Base-by-base conservation (phyloP, 1,140 invertebrate species). In the Caenorhabditis inopinata region DNA sequence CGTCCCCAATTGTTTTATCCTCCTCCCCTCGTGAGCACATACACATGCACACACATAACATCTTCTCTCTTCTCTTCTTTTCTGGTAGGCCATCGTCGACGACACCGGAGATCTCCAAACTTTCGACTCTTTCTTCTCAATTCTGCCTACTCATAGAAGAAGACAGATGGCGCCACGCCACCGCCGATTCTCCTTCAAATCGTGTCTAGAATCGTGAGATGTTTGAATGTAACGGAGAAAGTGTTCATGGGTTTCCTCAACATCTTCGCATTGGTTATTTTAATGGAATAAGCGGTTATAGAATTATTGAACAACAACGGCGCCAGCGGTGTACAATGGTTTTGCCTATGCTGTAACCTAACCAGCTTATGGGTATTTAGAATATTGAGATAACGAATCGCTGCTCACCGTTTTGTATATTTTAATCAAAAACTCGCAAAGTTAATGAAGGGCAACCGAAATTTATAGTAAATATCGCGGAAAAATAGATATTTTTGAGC, bases 91-190 rank as follows among this genome's bases (percentile, higher is more conserved):
- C 58, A 68, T 68, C 58, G 58, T 53, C 32, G 58, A 68, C 58
- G 58, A 68, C 58, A 68, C 58, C 58, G 58, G 58, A 68, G 58
- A 68, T 68, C 58, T 68, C 58, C 58, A 68, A 68, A 68, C 58
- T 68, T 68, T 68, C 58, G 58, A 68, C 58, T 68, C 58, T 38
- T 38, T 68, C 58, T 58, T 51, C 49, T 51, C 18, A 9, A 21
- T 38, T 38, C 32, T 68, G 58, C 38, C 58, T 68, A 68, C 58
- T 18, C 58, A 68, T n/a, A n/a, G n/a, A n/a, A n/a, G n/a, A 42
- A 42, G n/a, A 68, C n/a, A 68, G n/a, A 68, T 29, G 38, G 58
- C 38, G 58, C 58, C 35, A 29, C 23, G 14, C 38, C 38, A 42
- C 38, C 38, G 38, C 58, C 58, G 23, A 16, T 38, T 38, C 51